Evolutionary conservation across 1,140 invertebrate genomes (phyloP).

Genomic region (Pararge aegeria): DNA sequence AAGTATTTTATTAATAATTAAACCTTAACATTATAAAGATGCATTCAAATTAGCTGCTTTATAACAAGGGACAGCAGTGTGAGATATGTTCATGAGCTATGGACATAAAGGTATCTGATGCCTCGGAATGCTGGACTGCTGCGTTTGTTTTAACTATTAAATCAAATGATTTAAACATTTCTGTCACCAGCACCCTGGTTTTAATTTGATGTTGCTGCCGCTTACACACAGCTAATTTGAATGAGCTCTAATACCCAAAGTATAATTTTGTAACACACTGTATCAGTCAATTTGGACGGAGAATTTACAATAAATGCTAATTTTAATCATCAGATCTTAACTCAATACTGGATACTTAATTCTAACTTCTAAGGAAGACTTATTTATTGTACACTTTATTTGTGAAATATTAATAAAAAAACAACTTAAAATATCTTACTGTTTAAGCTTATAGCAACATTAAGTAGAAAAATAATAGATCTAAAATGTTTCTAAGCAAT

Average conservation of each 20-base stretch:
- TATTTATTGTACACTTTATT: background rate
- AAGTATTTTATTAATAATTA: background rate
- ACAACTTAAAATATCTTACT: background rate
- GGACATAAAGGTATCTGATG: too few relatives aligned
- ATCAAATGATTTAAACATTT: too few relatives aligned
- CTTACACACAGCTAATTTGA: too few relatives aligned
- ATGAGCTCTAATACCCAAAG: background rate
- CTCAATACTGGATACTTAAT: conserved; percentile 10
- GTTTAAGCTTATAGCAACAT: background rate
- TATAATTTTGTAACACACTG: conserved; percentile 9
- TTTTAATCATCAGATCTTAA: conserved; percentile 20
- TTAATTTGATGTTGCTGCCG: too few relatives aligned
- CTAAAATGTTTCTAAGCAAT: too few relatives aligned
- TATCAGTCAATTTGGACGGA: conserved; percentile 47
- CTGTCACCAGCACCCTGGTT: too few relatives aligned
- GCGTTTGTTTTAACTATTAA: too few relatives aligned
- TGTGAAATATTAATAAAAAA: background rate
- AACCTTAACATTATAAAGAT: background rate
- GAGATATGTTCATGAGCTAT: too few relatives aligned
- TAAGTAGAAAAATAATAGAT: background rate
- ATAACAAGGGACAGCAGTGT: too few relatives aligned
- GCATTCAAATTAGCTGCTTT: too few relatives aligned
- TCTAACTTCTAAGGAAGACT: conserved; percentile 22
- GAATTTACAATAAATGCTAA: conserved; percentile 38
- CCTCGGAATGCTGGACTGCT: too few relatives aligned